Base-by-base conservation (phyloP, 2,797 vertebrate species). In the Takifugu ocellatus region DNA sequence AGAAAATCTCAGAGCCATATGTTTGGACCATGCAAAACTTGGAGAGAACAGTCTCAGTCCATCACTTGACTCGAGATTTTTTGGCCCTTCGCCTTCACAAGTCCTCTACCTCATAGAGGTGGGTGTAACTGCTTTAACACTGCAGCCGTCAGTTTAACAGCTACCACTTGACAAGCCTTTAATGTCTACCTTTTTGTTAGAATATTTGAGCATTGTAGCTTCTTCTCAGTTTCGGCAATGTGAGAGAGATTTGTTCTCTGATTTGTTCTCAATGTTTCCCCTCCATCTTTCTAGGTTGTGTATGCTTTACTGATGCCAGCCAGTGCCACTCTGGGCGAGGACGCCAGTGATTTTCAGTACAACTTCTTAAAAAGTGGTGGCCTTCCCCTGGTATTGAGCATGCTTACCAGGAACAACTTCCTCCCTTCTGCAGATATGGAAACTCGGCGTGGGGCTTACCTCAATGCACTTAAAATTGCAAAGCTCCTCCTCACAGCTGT, bases 81-180 rank as follows among this genome's bases (percentile, higher is more conserved):
- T 99, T 55, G 96, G 96, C 66, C 97, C 96, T 14, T 96, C 96
- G 67, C 95, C 95, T 53, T 99, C 97, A 85, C 97, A 99, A 96
- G 97, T 99, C 90, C 95, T 99, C 65, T 99, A 99, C 89, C 91
- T 99, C 86, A 98, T 96, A 67, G 97, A 99, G 96, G 97, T 99
- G 77, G 54, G 93, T 92, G 33, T 33, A 2, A 5, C 46, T 54
- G 25, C 16, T 29, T 24, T 29, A 50, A 1, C 14, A 43, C 51
- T 25, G 25, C 0, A 59, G 10, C 14, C 31, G 39, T 4, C 39
- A 31, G 42, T 43, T 5, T 43, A 15, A 15, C 5, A 6, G 42
- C 33, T 33, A 43, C 42, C 5, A 43, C 36, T 42, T 42, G 27
- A 3, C 33, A 33, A 33, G 33, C 10, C 9, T 33, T 33, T 29